phyloP scores from a whole-genome alignment of 2,113 vertebrate genomes.

The Coptodon rendalli region DNA sequence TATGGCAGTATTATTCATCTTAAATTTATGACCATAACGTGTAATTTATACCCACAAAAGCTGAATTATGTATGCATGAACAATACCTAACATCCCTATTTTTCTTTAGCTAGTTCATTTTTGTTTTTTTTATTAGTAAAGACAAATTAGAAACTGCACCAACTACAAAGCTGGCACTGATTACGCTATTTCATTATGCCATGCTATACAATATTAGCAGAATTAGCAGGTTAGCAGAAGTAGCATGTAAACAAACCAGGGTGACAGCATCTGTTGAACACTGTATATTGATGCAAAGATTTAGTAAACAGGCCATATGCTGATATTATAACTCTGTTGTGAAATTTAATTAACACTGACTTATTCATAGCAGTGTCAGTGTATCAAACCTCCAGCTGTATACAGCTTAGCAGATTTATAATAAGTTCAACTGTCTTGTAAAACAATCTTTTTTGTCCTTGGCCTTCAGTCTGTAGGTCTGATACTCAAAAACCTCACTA shows the following conservation, averaged over 20 bases:
- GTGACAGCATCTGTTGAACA: neutral
- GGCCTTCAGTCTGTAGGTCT: neutral
- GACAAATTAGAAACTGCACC: neutral
- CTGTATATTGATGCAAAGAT: neutral
- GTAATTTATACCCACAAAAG: neutral
- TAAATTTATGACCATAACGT: neutral
- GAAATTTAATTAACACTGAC: neutral
- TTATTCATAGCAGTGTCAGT: neutral
- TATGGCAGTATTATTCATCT: neutral
- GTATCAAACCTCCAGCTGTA: neutral
- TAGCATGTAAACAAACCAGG: neutral
- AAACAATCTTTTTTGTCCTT: neutral
- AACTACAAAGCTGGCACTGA: neutral
- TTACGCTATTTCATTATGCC: neutral
- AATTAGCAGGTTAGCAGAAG: neutral
- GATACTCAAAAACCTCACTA: neutral
- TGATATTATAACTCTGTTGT: neutral
- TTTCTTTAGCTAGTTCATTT: fast-evolving
- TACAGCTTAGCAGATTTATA: neutral
- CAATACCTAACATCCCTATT: neutral
- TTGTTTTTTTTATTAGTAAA: neutral
- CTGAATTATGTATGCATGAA: neutral
- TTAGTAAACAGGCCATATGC: neutral
- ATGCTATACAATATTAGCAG: neutral
- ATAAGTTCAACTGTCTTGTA: neutral